Evolutionary conservation across 2,797 vertebrate species (phyloP).

Genomic region (Sternotherus odoratus): DNA sequence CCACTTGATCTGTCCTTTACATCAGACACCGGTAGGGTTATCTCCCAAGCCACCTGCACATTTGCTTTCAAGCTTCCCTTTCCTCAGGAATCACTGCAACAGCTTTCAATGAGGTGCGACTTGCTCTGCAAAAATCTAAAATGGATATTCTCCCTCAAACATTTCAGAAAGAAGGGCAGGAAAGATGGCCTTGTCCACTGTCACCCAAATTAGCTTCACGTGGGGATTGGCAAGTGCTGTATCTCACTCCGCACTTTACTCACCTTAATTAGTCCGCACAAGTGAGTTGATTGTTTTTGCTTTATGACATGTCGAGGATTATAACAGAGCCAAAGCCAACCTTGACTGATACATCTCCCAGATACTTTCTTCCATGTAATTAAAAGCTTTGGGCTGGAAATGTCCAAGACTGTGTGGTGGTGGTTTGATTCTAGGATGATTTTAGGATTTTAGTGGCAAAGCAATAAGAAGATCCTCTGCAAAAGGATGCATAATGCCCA

Average conservation of each 20-base stretch:
- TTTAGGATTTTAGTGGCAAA: not conserved
- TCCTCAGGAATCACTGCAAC: not conserved
- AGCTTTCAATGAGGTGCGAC: not conserved
- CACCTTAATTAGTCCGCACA: not conserved
- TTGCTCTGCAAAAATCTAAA: not conserved
- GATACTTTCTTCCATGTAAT: not conserved
- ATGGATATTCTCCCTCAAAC: not conserved
- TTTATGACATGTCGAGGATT: not conserved
- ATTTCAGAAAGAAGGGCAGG: not conserved
- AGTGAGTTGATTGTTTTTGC: not conserved
- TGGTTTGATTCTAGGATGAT: not conserved
- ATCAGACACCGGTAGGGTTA: too few relatives aligned
- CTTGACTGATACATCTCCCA: not conserved
- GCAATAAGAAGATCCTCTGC: not conserved
- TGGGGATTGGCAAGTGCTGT: not conserved
- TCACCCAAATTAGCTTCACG: not conserved
- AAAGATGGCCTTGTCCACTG: not conserved
- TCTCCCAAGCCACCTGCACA: too few relatives aligned
- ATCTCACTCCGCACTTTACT: not conserved
- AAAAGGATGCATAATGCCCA: not conserved
- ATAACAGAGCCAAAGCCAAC: not conserved
- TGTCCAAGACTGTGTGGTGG: not conserved
- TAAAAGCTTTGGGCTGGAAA: not conserved
- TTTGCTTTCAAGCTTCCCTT: not conserved
- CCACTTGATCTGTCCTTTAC: too few relatives aligned